A percentile compares a stretch with the other conserved stretches of the same genome.
Conservation (phyloP, 2,888 invertebrate genomes). For the Gari tellinella region DNA sequence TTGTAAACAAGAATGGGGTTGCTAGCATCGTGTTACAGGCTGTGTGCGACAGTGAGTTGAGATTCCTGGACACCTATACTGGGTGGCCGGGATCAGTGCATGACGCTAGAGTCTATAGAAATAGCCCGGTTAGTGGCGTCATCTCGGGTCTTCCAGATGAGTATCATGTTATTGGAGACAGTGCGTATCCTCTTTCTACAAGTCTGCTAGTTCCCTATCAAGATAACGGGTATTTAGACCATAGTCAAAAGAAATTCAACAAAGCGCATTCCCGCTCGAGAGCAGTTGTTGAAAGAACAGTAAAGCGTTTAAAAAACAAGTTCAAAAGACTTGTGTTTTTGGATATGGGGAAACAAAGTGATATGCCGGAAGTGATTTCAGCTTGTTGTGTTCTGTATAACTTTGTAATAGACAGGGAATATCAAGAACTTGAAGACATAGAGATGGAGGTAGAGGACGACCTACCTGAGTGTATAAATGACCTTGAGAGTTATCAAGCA, state of each 20-base stretch:
- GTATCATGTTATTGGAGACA: slow-evolving; percentile 26
- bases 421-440: too few species aligned
- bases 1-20: slow-evolving; percentile 19
- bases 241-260: slow-evolving; percentile 35
- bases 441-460: too few species aligned
- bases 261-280: slow-evolving; percentile 3
- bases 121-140: background rate
- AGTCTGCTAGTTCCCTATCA: slow-evolving; percentile 20
- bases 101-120: slow-evolving; percentile 12
- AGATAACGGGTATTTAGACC: slow-evolving; percentile 25
- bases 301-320: too few species aligned
- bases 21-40: slow-evolving; percentile 15
- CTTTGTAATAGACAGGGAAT: too few species aligned
- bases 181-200: slow-evolving; percentile 14
- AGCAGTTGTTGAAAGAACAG: background rate
- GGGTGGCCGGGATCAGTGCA: slow-evolving; percentile 27
- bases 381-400: too few species aligned
- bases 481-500: too few species aligned
- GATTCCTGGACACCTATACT: slow-evolving; percentile 17
- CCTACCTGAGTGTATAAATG: too few species aligned
- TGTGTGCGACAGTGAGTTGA: slow-evolving; percentile 4
- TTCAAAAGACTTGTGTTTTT: too few species aligned
- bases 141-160: slow-evolving; percentile 2
- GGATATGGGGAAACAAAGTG: too few species aligned
- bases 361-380: too few species aligned